These are phyloP conservation scores for Zalophus californianus DNA, from an alignment of 2,797 vertebrate species.

Conservation along the genomic window DNA sequence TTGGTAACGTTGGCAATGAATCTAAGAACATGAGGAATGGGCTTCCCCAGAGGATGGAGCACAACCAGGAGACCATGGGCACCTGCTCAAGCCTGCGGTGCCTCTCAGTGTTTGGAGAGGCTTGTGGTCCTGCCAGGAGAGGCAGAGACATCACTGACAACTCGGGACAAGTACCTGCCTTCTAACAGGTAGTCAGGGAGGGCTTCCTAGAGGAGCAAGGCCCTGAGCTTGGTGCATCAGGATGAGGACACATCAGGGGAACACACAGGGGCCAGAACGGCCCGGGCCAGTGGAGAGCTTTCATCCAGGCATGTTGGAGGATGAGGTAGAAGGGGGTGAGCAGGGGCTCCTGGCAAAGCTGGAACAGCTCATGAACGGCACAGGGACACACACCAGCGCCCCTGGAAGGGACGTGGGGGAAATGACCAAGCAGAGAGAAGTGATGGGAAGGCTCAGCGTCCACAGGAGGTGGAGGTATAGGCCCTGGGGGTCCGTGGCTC, in stretches of 20 bases:
- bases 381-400: background rate
- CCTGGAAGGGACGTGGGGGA: background rate
- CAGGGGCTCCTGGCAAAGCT: background rate
- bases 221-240: fast-evolving
- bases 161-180: background rate
- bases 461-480: fast-evolving
- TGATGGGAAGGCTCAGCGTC: background rate
- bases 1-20: fast-evolving
- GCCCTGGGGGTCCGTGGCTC: background rate
- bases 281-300: background rate
- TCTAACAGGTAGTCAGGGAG: background rate
- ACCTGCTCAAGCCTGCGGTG: background rate
- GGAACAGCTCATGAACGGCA: fast-evolving
- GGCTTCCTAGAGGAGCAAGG: background rate
- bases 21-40: background rate
- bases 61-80: background rate
- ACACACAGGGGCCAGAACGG: fast-evolving
- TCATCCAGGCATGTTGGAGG: fast-evolving
- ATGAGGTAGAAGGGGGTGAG: background rate
- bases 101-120: too few species aligned
- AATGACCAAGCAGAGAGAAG: background rate
- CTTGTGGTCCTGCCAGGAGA: background rate
- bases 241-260: too few species aligned
- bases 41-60: background rate
- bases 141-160: background rate